Evolutionary conservation across 2,797 vertebrate species (phyloP), one percentile per base, ranked within the genome.

Genomic region (Triplophysa bombifrons): DNA sequence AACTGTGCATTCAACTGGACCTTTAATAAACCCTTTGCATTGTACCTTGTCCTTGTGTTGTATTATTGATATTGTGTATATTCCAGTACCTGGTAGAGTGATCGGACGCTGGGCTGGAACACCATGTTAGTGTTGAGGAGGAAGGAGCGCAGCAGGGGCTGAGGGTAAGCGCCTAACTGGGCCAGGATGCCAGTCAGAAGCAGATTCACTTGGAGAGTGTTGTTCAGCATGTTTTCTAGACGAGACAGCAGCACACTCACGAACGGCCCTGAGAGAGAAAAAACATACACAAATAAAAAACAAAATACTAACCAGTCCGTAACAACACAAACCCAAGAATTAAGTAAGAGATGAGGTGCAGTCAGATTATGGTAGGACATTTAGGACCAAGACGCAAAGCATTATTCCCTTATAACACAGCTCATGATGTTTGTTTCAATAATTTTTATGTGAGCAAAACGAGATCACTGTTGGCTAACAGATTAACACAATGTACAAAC

Each of bases 71-170:
- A 53, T 46, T 71, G 34, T 56, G 50, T 48, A 16, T 48, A 48
- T 48, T 14, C 11, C 0, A 38, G 48, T 89, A 99, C 98, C 98
- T 99, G 97, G 85, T 97, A 99, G 27, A 99, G 94, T 0, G 98
- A 99, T 70, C 95, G 95, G 20, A 99, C 96, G 0, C 95, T 98
- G 0, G 98, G 98, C 94, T 99, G 98, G 83, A 99, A 97, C 74
- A 99, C 96, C 94, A 99, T 90, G 91, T 95, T 99, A 88, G 97
- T 97, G 92, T 99, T 99, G 88, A 99, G 96, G 66, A 99, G 94
- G 83, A 98, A 99, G 27, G 98, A 98, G 61, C 95, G 96, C 75
- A 99, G 94, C 2, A 99, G 95, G 0, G 98, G 97, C 88, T 99
- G 98, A 10, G 98, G 97, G 82, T 97, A 98, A 74, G 95, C 92